A percentile compares a stretch with the other conserved stretches of the same genome.
Conservation (phyloP, 2,113 vertebrate species). For the Pelvicachromis taeniatus region DNA sequence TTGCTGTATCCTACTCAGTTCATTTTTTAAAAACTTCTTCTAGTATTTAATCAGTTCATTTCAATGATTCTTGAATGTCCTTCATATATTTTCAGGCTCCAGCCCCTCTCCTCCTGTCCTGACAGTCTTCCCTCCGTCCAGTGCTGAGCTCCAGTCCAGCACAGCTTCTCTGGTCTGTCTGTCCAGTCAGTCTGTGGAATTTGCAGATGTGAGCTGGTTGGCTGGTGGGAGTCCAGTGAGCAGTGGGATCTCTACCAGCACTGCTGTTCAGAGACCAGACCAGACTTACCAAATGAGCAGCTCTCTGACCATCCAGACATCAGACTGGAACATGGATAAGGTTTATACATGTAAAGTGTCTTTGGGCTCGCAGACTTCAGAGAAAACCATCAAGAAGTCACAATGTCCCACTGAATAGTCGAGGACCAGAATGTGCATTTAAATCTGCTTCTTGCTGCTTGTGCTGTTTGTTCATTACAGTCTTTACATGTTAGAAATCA, state of each 20-base stretch:
- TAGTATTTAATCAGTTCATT: too few species aligned
- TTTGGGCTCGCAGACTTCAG: neutral
- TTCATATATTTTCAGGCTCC: too few species aligned
- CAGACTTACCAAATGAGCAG: neutral
- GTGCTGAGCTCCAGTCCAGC: slow-evolving; percentile 45
- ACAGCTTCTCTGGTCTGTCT: slow-evolving; percentile 64
- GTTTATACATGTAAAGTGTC: neutral
- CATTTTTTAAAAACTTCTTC: too few species aligned
- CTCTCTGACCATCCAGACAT: slow-evolving; percentile 33
- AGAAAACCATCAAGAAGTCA: slow-evolving; percentile 38
- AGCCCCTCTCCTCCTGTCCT: slow-evolving; percentile 50
- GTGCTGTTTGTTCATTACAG: too few species aligned
- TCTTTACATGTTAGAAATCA: too few species aligned
- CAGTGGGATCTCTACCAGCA: slow-evolving; percentile 54
- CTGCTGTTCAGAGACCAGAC: slow-evolving; percentile 43
- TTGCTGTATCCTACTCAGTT: too few species aligned
- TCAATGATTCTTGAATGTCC: too few species aligned
- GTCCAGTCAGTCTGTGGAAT: slow-evolving; percentile 36
- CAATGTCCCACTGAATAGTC: too few species aligned
- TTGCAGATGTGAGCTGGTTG: slow-evolving; percentile 59
- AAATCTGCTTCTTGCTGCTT: too few species aligned
- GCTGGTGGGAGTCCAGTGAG: slow-evolving; percentile 32
- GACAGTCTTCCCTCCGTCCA: slow-evolving; percentile 63
- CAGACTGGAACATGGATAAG: slow-evolving; percentile 50
- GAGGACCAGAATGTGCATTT: too few species aligned